Evolutionary conservation across 2,888 invertebrate genomes (phyloP), one percentile per base, ranked within the genome.

Genomic region (Meteorus cinctellus): DNA sequence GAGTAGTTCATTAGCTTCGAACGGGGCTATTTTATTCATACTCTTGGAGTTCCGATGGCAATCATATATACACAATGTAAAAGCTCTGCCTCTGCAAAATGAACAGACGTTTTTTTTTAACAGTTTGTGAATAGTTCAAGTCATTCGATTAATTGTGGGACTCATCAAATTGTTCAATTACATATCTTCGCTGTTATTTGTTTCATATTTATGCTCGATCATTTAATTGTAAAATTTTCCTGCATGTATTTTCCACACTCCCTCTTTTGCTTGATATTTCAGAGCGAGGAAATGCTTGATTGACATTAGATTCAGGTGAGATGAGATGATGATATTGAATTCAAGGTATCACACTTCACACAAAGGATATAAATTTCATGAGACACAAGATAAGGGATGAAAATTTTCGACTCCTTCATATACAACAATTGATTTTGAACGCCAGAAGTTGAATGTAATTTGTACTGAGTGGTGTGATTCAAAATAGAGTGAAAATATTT

Each of bases 401-500:
- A 48, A n/a, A 4, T 41, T 41, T 41, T 8, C 0, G 41, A 41
- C 8, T 41, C 12, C 12, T 41, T 8, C 12, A 12, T 41, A 41
- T 41, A 1, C 12, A 2, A 41, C 8, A 41, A 41, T 41, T 41
- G 41, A 41, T 12, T 41, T 41, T 12, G 12, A 41, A 12, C 41
- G 12, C 2, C 12, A 12, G 41, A 2, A 41, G 41, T 41, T 41
- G 41, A 6, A 41, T 41, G 8, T 41, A 12, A 41, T 41, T 41
- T 41, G 41, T 12, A 12, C 12, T 41, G 41, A 24, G 41, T 19
- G 16, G 36, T 10, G 16, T 16, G 5, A 31, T 62, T 4, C 1
- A 41, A 34, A 36, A 36, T 4, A 41, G 6, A 65, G 41, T 36
- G 41, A 65, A 41, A 98, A 82, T 4, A 31, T 36, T 27, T 59